These are phyloP conservation scores for Gracilinanus agilis DNA, from an alignment of 2,113 vertebrate genomes.

Conservation along the genomic window DNA sequence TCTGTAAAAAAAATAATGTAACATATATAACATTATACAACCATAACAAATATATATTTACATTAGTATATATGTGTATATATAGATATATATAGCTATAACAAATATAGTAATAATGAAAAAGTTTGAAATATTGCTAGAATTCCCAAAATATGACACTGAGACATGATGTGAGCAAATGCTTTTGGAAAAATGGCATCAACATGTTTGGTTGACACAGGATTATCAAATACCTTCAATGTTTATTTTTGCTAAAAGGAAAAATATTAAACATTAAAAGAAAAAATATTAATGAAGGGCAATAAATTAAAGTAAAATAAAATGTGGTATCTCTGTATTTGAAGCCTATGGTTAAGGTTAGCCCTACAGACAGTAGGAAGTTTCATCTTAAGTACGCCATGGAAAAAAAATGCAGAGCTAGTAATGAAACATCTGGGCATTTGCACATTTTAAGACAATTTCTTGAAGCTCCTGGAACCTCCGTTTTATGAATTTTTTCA, in stretches of 20 bases:
- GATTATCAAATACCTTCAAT: neutral
- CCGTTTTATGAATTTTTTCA: neutral
- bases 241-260: neutral
- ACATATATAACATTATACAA: too few species aligned
- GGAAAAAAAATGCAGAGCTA: neutral
- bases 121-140: too few species aligned
- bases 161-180: too few species aligned
- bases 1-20: too few species aligned
- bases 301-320: neutral
- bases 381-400: neutral
- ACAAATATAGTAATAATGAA: too few species aligned
- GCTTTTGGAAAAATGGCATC: too few species aligned
- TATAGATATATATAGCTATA: too few species aligned
- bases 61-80: too few species aligned
- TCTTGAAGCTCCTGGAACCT: neutral
- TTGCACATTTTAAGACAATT: neutral
- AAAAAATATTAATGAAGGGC: neutral
- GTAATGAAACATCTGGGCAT: neutral
- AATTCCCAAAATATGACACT: too few species aligned
- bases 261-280: too few species aligned
- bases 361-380: neutral
- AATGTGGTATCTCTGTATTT: neutral
- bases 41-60: too few species aligned
- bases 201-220: neutral
- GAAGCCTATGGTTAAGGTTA: neutral